phyloP scores from a whole-genome alignment of 2,888 invertebrate species.

The Euplexia lucipara region DNA sequence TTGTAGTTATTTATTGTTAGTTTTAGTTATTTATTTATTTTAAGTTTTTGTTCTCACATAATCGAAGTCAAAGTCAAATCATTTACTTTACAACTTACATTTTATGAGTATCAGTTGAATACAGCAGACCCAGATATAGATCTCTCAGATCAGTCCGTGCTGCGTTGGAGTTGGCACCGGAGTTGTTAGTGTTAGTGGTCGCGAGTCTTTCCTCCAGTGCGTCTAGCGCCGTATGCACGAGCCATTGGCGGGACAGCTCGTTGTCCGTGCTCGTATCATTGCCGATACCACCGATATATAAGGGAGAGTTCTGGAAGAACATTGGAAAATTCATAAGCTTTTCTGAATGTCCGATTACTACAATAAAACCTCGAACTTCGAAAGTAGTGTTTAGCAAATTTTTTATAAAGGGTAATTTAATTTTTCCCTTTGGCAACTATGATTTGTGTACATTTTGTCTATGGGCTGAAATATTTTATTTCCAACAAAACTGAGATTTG shows the following conservation, averaged over 20 bases:
- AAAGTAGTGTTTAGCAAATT: background rate
- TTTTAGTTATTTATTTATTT: too few species aligned
- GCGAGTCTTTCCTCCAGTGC: conserved; percentile 96
- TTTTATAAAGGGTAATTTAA: conserved; percentile 9
- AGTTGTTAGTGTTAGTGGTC: conserved; percentile 79
- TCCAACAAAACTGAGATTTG: conserved; percentile 6
- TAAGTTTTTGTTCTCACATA: too few species aligned
- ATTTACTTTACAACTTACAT: conserved; percentile 94
- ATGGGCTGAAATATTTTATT: conserved; percentile 22
- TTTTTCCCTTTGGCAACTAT: conserved; percentile 21
- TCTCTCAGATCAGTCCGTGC: conserved; percentile 95
- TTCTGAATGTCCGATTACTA: background rate
- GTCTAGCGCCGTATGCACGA: conserved; percentile 97
- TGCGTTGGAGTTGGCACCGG: conserved; percentile 91
- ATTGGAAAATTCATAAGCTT: background rate
- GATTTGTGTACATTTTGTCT: conserved; percentile 33
- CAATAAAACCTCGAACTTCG: background rate
- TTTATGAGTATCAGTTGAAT: conserved; percentile 98
- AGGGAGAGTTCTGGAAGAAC: conserved; percentile 95
- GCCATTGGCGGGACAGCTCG: conserved; percentile 97
- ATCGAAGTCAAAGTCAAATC: too few species aligned
- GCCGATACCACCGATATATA: conserved; percentile 93
- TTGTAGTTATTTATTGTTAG: too few species aligned
- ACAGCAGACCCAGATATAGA: conserved; percentile 97
- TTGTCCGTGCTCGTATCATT: conserved; percentile 93